Base-by-base conservation (phyloP, 2,888 invertebrate species). In the Dasypogon diadema region DNA sequence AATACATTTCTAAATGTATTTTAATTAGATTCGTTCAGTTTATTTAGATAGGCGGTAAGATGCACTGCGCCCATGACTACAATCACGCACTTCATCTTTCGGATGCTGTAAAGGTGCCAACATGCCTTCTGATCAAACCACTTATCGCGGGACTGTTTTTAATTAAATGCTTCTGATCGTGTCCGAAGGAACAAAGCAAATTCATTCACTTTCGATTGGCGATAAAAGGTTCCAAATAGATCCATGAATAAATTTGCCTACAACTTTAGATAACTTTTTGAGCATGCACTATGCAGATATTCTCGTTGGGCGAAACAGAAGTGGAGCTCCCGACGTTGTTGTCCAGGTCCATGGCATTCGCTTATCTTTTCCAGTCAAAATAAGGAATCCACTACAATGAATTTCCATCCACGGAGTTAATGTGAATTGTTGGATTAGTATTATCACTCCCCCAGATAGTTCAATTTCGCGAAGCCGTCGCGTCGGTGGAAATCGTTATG, bases 221-320 rank as follows among this genome's bases (percentile, higher is more conserved):
- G 34, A 37, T 60, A 60, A 37, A 16, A 12, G 14, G 6, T 21
- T 37, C 22, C 21, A 37, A 60, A 60, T 60, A 18, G 60, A 2
- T 37, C 18, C 60, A 60, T 60, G 60, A 60, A 60, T 60, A 60
- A 60, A 60, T 60, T 60, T 60, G 37, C 37, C 18, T 34, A n/a
- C 60, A 37, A 8, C 60, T 18, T 37, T 37, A 42, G 12, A 42
- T 12, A 12, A 12, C 8, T 42, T 10, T 12, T 18, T 18, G 8
- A 21, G 10, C 34, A 34, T 26, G 58, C 21, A 34, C 34, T 60
- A 18, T 34, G 58, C 21, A 37, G 37, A 18, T 18, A 37, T 12
- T 60, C 60, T 37, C 37, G 37, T 18, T 42, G 18, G 14, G 37
- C n/a, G 37, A 60, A 60, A 18, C 37, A 37, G 37, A 8, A 18